Base-by-base conservation (phyloP, 2,113 vertebrate genomes). In the Procavia capensis region DNA sequence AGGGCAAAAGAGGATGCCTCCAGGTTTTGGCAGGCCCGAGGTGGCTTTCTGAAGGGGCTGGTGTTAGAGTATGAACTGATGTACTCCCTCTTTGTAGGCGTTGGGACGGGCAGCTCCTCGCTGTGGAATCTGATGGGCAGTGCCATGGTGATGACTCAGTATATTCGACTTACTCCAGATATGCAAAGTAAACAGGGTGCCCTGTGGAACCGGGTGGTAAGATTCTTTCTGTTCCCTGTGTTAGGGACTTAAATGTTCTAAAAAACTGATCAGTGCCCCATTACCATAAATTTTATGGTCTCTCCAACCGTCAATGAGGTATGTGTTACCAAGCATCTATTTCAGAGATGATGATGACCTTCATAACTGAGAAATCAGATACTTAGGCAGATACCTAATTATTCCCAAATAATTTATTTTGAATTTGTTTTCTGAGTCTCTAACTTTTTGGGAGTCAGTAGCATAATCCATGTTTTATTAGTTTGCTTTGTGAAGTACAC, bases 101-200 rank as follows among this genome's bases (percentile, higher is more conserved):
- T 99, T 76, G 99, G 99, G 34, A 99, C 99, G 4, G 98, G 98
- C 57, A 98, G 98, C 84, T 99, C 99, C 57, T 99, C 99, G 63
- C 98, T 99, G 85, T 99, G 99, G 99, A 99, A 99, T 94, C 98
- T 99, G 96, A 98, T 99, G 98, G 99, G 99, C 45, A 99, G 99
- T 94, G 98, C 99, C 93, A 99, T 99, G 98, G 99, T 99, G 97
- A 99, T 99, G 97, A 99, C 99, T 0, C 99, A 99, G 45, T 99
- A 99, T 97, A 98, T 99, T 96, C 99, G 99, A 36, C 99, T 99
- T 88, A 99, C 99, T 43, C 99, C 99, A 54, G 99, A 99, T 97
- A 98, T 98, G 98, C 99, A 99, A 97, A 99, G 99, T 98, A 98
- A 99, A 94, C 99, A 99, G 98, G 99, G 99, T 96, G 99, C 99